Base-by-base conservation (phyloP, 1,140 invertebrate genomes). In the Diorhabda carinulata region DNA sequence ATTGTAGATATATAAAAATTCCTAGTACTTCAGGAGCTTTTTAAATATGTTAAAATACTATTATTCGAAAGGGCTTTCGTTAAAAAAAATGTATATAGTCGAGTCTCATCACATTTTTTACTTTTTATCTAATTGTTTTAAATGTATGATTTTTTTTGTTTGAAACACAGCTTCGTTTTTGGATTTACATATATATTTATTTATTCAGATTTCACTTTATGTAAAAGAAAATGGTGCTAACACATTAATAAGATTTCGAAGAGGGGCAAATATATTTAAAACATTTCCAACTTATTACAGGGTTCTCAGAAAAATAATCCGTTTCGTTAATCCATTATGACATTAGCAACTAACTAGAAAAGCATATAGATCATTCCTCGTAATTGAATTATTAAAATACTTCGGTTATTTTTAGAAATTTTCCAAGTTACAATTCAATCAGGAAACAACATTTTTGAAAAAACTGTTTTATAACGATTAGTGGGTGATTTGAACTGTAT, bases 211-310 rank as follows among this genome's bases (percentile, higher is more conserved):
- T 63, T 63, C 43, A 10, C 5, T 60, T 67, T 44, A 45, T 60
- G 57, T 60, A 45, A 43, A 67, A 7, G 6, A n/a, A 7, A 59
- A 61, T 67, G 65, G 65, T 67, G 58, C 65, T 67, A 67, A 60
- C 45, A 67, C 52, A 67, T 57, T 57, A 65, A 65, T n/a, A 67
- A 25, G 40, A 7, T 62, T 43, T 65, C 10, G 45, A 56, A 65
- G 52, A 43, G 64, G 61, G 40, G 8, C 42, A n/a, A 40, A 66
- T 66, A 66, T 66, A 58, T 57, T 66, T 66, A 58, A 43, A 66
- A 66, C 64, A 66, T 57, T 59, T 66, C 25, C 25, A 64, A 41
- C 4, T 4, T 41, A 41, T n/a, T 25, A 9, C 9, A 43, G 60
- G n/a, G 42, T 43, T 25, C n/a, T 56, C 52, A 56, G 52, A 56